These are phyloP conservation scores for Leptinotarsa tumamoca DNA, from an alignment of 2,888 invertebrate genomes.

Conservation along the genomic window DNA sequence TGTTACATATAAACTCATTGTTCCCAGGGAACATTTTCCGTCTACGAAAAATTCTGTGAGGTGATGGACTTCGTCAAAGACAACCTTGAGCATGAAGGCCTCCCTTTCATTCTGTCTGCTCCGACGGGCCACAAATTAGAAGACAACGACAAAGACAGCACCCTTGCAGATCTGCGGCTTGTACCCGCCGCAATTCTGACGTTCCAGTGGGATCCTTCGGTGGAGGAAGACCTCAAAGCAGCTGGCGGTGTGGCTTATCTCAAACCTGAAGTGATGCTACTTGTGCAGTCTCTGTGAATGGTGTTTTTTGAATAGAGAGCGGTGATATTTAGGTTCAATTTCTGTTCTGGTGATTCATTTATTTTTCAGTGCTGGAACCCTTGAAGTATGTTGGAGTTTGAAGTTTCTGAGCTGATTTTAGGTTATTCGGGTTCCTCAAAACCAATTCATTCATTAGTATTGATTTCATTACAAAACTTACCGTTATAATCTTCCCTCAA, in stretches of 20 bases:
- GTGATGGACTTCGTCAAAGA: conserved; percentile 86
- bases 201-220: conserved; percentile 76
- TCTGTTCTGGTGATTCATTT: background rate
- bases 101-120: conserved; percentile 78
- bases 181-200: conserved; percentile 86
- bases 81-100: conserved; percentile 75
- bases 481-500: no score
- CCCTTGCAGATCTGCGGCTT: conserved; percentile 81
- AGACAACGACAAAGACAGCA: conserved; percentile 77
- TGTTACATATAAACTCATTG: no score
- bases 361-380: background rate
- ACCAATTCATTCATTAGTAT: no score
- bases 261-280: conserved; percentile 82
- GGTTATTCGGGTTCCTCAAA: no score
- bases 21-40: conserved; percentile 86
- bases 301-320: background rate
- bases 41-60: conserved; percentile 81
- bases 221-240: conserved; percentile 69
- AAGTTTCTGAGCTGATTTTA: no score
- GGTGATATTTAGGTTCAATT: conserved; percentile 1
- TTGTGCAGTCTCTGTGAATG: conserved; percentile 71
- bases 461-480: no score
- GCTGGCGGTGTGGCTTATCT: conserved; percentile 74
- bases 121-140: conserved; percentile 77
- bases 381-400: no score